phyloP scores from a whole-genome alignment of 2,888 invertebrate genomes.

The Salpingus planirostris region DNA sequence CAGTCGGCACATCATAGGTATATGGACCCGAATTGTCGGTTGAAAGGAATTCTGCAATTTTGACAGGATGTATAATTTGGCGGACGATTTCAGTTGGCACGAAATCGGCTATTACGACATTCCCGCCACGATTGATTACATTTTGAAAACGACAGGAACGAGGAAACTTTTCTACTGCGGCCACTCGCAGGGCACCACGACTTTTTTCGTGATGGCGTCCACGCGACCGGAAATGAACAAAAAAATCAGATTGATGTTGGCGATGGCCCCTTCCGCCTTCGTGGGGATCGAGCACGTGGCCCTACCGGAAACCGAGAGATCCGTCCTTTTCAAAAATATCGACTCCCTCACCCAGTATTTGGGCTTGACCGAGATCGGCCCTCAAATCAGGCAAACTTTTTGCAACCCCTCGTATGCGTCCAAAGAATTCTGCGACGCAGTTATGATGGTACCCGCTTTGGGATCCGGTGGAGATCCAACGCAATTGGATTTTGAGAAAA shows the following conservation, averaged over 20 bases:
- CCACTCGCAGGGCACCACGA: slow-evolving; percentile 47
- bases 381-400: neutral
- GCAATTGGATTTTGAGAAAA: neutral
- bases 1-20: too few species aligned
- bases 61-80: too few species aligned
- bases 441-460: too few species aligned
- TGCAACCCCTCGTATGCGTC: too few species aligned
- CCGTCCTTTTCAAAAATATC: neutral
- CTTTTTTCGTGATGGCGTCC: slow-evolving; percentile 54
- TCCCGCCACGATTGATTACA: slow-evolving; percentile 9
- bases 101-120: slow-evolving; percentile 8
- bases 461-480: neutral
- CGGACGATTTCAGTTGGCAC: slow-evolving; percentile 8
- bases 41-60: too few species aligned
- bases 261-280: slow-evolving; percentile 57
- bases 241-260: slow-evolving; percentile 54
- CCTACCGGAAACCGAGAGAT: neutral
- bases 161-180: slow-evolving; percentile 7
- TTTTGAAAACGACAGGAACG: slow-evolving; percentile 5
- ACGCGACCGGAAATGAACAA: slow-evolving; percentile 51
- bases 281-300: slow-evolving; percentile 30
- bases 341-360: too few species aligned
- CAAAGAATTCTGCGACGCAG: too few species aligned
- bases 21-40: too few species aligned
- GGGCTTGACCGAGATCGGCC: slow-evolving; percentile 1